Conservation (phyloP, 64 coral and sea anemone genomes). For the Porites lutea region DNA sequence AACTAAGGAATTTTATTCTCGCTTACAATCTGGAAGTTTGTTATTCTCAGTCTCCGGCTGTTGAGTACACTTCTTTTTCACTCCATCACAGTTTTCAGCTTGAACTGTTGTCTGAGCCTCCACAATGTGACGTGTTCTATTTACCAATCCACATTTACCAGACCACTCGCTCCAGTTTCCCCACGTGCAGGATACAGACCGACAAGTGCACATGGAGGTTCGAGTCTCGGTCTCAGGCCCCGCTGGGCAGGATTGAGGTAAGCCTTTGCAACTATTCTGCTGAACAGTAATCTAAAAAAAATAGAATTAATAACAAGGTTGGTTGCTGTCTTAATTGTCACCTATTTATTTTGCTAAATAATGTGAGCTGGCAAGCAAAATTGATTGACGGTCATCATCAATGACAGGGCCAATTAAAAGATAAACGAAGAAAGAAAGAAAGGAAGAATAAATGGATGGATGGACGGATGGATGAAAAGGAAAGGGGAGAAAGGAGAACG, state of each 20-base stretch:
- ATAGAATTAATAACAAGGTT: too few species aligned
- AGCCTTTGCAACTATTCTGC: neutral
- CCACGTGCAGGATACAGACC: conserved; percentile 34
- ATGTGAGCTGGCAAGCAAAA: too few species aligned
- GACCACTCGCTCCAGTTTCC: conserved; percentile 56
- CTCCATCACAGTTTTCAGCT: conserved; percentile 58
- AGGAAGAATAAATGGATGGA: too few species aligned
- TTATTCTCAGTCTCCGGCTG: conserved; percentile 47
- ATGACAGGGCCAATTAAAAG: too few species aligned
- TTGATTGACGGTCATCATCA: too few species aligned
- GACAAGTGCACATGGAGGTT: conserved; percentile 51
- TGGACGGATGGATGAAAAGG: too few species aligned
- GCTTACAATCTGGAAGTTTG: conserved; percentile 73
- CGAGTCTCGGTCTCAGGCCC: conserved; percentile 32
- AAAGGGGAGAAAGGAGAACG: too few species aligned
- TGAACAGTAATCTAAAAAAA: conserved; percentile 11
- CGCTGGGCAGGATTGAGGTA: conserved; percentile 18
- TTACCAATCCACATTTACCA: conserved; percentile 41
- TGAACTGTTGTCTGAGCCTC: conserved; percentile 46
- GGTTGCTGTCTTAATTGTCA: too few species aligned
- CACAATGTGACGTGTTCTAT: conserved; percentile 57
- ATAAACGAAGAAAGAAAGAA: too few species aligned
- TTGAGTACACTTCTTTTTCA: conserved; percentile 48
- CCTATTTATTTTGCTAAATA: too few species aligned
- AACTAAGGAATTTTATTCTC: neutral